Base-by-base conservation (phyloP, 2,113 vertebrate genomes). In the Pachypanchax playfairii region DNA sequence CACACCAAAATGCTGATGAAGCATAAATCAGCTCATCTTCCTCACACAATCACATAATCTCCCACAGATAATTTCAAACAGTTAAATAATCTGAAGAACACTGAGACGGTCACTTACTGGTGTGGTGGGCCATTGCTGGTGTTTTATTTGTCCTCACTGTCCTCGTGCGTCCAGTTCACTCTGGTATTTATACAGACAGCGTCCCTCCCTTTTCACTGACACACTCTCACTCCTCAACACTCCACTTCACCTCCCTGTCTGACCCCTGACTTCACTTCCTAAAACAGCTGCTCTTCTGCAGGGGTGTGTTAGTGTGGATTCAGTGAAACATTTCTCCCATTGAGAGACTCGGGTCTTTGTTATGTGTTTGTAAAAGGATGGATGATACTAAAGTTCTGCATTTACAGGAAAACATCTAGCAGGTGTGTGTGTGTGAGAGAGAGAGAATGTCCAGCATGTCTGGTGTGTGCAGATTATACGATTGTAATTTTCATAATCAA, bases 241-340 rank as follows among this genome's bases (percentile, higher is more conserved):
- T 26, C 35, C 51, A 6, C 48, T 24, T 61, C 68, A 18, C 48
- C 61, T 65, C 53, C 33, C 58, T 58, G 38, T 1, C n/a, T 76
- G 72, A 88, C 73, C 85, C 83, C 70, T 85, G 77, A 86, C 78
- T 63, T 88, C 65, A 68, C 43, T 77, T 63, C n/a, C 50, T 65
- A 62, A 69, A 71, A 70, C 65, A 15, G 51, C 29, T 59, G 6
- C 61, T 62, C 53, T 68, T 20, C 21, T 66, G n/a, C 38, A 4
- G 42, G 65, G n/a, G 69, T 41, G 46, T 67, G 48, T 59, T 29
- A 48, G 61, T 31, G 26, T 4, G 25, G 28, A 26, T 31, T 65
- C 60, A 54, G 21, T 56, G 56, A 67, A n/a, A 36, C 41, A 66
- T 62, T 47, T 15, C 22, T 36, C 29, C 56, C 1, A 24, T 2